phyloP scores from a whole-genome alignment of 2,888 invertebrate species.

The Noctua janthina region DNA sequence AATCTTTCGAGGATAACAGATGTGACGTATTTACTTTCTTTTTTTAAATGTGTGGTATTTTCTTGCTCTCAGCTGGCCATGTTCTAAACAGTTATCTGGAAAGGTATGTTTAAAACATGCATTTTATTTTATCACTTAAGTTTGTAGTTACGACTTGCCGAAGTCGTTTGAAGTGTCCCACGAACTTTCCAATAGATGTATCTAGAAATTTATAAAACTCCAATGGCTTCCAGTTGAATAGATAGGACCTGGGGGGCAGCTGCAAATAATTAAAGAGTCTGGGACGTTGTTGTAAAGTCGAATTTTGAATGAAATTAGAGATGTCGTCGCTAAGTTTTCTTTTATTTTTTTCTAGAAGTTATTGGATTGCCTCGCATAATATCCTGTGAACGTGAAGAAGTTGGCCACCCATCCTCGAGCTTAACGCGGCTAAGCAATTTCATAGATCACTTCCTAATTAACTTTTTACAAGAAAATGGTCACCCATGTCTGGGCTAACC shows the following conservation, averaged over 20 bases:
- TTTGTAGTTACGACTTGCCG: conserved; percentile 53
- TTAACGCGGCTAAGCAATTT: background rate
- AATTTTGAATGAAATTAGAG: conserved; percentile 12
- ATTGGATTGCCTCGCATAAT: conserved; percentile 22
- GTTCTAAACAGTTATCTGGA: background rate
- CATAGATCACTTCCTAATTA: background rate
- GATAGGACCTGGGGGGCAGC: background rate
- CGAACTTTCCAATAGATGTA: conserved; percentile 61
- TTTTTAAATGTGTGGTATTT: background rate
- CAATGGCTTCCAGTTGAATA: conserved; percentile 47
- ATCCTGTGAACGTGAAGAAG: background rate
- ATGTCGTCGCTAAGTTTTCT: background rate
- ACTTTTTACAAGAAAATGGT: background rate
- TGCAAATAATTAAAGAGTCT: conserved; percentile 18
- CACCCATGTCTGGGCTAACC: background rate
- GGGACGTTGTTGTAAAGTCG: conserved; percentile 1
- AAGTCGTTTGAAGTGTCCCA: conserved; percentile 61
- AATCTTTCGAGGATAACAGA: background rate
- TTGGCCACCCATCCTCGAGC: conserved; percentile 1
- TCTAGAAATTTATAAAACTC: conserved; percentile 63
- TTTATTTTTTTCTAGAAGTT: conserved; percentile 18
- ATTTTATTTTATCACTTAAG: conserved; percentile 56
- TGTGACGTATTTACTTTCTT: background rate
- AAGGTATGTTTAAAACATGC: conserved; percentile 20
- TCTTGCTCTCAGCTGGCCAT: background rate